A percentile compares a stretch with the other conserved stretches of the same genome.
Evolutionary conservation across 1,140 invertebrate genomes (phyloP).

Genomic region (Drosophila pallidifrons): DNA sequence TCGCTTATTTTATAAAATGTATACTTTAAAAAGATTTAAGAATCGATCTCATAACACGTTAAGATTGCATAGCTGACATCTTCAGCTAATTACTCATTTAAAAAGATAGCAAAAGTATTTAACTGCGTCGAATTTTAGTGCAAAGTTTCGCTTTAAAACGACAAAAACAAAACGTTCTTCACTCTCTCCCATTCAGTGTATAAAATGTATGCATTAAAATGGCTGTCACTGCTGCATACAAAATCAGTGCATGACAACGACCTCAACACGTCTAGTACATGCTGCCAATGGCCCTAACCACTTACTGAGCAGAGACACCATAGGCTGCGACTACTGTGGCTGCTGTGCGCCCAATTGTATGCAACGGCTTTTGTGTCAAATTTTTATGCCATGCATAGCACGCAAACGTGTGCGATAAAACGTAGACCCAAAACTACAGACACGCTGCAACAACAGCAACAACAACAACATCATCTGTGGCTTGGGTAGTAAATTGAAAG

Average conservation of each 20-base stretch:
- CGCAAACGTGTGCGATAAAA: conserved; percentile 72
- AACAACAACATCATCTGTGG: conserved; percentile 49
- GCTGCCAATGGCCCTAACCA: too few species aligned
- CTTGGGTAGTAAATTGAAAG: conserved; percentile 75
- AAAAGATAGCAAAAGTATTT: too few species aligned
- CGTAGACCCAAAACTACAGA: conserved; percentile 47
- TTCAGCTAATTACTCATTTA: too few species aligned
- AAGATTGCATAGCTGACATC: too few species aligned
- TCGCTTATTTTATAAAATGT: too few species aligned
- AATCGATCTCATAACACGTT: too few species aligned
- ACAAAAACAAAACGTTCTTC: not conserved
- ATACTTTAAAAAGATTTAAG: too few species aligned
- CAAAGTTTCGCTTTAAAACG: conserved; percentile 5
- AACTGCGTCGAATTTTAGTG: not conserved
- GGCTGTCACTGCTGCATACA: conserved; percentile 56
- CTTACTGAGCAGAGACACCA: conserved; percentile 9
- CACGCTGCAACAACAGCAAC: conserved; percentile 54
- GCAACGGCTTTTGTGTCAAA: conserved; percentile 80
- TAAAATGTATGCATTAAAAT: conserved; percentile 46
- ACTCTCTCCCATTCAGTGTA: conserved; percentile 16
- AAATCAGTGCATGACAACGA: conserved; percentile 68
- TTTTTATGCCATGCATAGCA: conserved; percentile 80
- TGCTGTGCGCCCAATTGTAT: conserved; percentile 63
- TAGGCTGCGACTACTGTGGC: conserved; percentile 21
- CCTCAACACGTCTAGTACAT: conserved; percentile 48